These are phyloP conservation scores for Andrena dorsata DNA, from an alignment of 2,888 invertebrate species.

Conservation along the genomic window DNA sequence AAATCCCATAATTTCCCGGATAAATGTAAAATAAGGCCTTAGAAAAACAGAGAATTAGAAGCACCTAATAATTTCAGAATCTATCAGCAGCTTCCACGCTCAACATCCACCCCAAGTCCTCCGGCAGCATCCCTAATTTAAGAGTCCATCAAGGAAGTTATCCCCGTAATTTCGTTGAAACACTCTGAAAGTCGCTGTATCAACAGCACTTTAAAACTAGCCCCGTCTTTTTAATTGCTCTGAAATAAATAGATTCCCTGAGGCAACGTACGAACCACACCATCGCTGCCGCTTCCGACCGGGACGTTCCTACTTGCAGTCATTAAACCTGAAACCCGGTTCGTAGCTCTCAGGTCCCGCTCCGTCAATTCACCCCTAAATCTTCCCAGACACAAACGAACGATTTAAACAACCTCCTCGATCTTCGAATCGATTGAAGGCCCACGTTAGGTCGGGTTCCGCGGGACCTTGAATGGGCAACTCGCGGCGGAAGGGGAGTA, in stretches of 20 bases:
- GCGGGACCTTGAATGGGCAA: constrained; percentile 15
- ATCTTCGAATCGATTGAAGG: neutral
- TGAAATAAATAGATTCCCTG: neutral
- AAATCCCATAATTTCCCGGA: no score
- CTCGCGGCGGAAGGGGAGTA: neutral
- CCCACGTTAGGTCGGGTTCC: neutral
- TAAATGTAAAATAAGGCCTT: no score
- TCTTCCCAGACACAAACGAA: no score
- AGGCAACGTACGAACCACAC: neutral
- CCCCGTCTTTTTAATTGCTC: neutral
- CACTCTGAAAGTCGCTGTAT: neutral
- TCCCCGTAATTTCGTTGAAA: neutral
- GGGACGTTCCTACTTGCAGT: neutral
- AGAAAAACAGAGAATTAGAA: neutral
- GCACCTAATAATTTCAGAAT: neutral
- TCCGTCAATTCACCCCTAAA: no score
- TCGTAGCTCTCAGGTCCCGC: no score
- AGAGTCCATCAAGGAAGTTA: constrained; percentile 1
- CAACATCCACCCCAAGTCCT: neutral
- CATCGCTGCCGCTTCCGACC: neutral
- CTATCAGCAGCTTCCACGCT: neutral
- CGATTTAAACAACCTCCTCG: no score
- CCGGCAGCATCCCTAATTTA: neutral
- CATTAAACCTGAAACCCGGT: neutral
- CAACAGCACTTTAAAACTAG: neutral